Base-by-base conservation (phyloP, 1,140 invertebrate genomes). In the Cydia amplana region DNA sequence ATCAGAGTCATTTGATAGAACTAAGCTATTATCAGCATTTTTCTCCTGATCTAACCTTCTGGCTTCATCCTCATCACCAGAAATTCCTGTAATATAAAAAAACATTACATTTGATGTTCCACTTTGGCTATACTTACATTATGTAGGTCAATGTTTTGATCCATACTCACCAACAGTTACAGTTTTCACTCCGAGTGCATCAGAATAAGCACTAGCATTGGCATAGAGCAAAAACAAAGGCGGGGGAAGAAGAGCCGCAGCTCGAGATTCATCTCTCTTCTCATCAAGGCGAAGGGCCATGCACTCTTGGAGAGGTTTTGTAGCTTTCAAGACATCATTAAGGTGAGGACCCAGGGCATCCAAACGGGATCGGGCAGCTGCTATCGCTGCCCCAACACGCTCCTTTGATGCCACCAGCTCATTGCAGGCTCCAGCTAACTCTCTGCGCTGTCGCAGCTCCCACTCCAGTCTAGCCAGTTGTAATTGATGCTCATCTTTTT, bases 161-260 rank as follows among this genome's bases (percentile, higher is more conserved):
- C 18, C 18, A 70, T 43, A 78, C 92, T 85, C 82, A 93, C 92
- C 85, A 83, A 92, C 88, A 80, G 85, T 83, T 18, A 93, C 80
- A 72, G 85, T 87, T 73, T 91, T 80, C n/a, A 85, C 94, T 94
- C 95, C 96, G 87, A 95, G 95, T 46, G 95, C 97, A 87, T 97
- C 95, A 85, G 95, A 95, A 89, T 97, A 98, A n/a, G 97, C 96
- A 87, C 94, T 94, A 40, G 95, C 93, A 93, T 98, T 97, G 75
- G 97, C 95, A 93, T 97, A 99, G 2, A 99, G 93, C 76, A 98
- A 95, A 93, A 98, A 99, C 0, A 99, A 91, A 5, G 97, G 96
- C 74, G 95, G 93, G 6, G 98, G 96, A 6, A 99, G 93, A 77
- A 97, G 94, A 51, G 95, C 93, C 14, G 97, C 97, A 60, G 87